These are phyloP conservation scores for Ariolimax columbianus DNA, from an alignment of 2,888 invertebrate species.

Conservation along the genomic window DNA sequence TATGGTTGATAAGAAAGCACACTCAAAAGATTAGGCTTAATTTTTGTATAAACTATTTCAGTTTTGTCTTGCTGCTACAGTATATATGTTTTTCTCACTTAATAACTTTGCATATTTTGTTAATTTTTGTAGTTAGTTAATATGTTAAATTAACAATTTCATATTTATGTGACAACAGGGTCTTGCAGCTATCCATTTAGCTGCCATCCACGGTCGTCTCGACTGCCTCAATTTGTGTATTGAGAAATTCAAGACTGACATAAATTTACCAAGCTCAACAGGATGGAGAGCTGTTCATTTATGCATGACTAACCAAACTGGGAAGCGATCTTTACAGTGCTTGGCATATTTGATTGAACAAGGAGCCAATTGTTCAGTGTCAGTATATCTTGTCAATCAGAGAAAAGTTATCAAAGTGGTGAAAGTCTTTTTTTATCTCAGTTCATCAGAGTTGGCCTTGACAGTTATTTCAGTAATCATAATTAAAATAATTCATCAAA, in stretches of 20 bases:
- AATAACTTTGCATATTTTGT: too few species aligned
- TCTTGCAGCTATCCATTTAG: conserved; percentile 76
- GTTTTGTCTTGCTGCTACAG: too few species aligned
- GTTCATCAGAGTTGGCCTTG: too few species aligned
- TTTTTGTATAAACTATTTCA: too few species aligned
- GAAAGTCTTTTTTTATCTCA: not conserved
- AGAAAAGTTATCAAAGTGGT: not conserved
- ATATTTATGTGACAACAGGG: conserved; percentile 60
- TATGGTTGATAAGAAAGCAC: too few species aligned
- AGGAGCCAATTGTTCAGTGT: conserved; percentile 76
- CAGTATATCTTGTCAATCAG: conserved; percentile 54
- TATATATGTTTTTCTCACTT: too few species aligned
- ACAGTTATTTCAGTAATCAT: too few species aligned
- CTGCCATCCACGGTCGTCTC: conserved; percentile 77
- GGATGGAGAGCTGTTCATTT: conserved; percentile 78
- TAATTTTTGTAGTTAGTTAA: not conserved
- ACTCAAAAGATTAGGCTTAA: too few species aligned
- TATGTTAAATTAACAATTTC: not conserved
- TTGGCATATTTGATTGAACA: conserved; percentile 74
- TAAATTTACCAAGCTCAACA: conserved; percentile 75
- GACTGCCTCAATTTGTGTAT: conserved; percentile 76
- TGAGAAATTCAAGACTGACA: conserved; percentile 76
- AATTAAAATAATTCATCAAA: too few species aligned
- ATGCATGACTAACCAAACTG: conserved; percentile 78
- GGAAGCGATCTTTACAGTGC: conserved; percentile 74